These are phyloP conservation scores for Hirudinaria manillensis DNA, from an alignment of 2,888 invertebrate species.

Conservation along the genomic window DNA sequence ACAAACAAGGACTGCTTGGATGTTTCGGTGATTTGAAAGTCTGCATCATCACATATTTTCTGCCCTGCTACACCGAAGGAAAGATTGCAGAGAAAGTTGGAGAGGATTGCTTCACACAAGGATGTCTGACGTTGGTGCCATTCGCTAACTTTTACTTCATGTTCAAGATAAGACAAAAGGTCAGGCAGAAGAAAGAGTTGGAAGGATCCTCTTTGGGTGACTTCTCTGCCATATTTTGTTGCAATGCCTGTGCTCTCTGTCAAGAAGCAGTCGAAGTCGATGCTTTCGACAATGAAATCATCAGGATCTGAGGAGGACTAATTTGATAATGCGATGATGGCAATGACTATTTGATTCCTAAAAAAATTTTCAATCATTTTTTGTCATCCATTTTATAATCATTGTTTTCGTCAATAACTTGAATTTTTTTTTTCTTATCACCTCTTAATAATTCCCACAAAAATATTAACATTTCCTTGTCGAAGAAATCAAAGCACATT, in stretches of 20 bases:
- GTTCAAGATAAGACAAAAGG: slow-evolving; percentile 22
- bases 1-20: slow-evolving; percentile 45
- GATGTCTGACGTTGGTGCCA: slow-evolving; percentile 28
- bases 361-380: not conserved
- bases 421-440: too few species aligned
- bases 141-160: not conserved
- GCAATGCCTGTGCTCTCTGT: slow-evolving; percentile 44
- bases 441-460: too few species aligned
- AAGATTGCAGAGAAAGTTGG: slow-evolving; percentile 50
- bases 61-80: slow-evolving; percentile 50
- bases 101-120: slow-evolving; percentile 48
- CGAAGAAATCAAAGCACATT: too few species aligned
- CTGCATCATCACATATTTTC: slow-evolving; percentile 48
- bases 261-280: slow-evolving; percentile 42
- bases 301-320: not conserved
- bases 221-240: slow-evolving; percentile 44
- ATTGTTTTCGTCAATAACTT: too few species aligned
- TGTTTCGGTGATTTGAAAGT: slow-evolving; percentile 49
- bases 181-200: slow-evolving; percentile 46
- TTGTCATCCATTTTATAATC: too few species aligned
- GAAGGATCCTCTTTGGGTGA: slow-evolving; percentile 44
- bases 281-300: slow-evolving; percentile 26
- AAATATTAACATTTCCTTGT: too few species aligned
- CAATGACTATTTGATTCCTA: not conserved
- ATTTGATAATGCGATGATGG: not conserved